phyloP scores from a whole-genome alignment of 2,113 vertebrate species.

The Phalacrocorax brasilianus region DNA sequence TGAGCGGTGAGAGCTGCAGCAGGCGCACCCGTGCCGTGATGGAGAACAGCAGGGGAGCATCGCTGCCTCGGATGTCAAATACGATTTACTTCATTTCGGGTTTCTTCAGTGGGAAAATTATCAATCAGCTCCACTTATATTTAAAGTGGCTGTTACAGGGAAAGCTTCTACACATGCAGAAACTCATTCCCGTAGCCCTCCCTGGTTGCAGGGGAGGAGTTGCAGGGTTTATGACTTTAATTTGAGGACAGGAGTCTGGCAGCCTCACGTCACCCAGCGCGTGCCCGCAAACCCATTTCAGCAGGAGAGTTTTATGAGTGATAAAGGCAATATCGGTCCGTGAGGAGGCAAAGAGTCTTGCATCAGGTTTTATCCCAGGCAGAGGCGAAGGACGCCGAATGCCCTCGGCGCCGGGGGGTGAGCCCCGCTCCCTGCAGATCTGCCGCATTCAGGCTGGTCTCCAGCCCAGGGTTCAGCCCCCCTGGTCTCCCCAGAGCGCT shows the following conservation, averaged over 20 bases:
- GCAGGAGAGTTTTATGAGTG: accelerated
- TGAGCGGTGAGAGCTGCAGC: accelerated
- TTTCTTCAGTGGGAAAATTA: not conserved
- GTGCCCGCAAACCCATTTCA: accelerated
- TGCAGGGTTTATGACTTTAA: not conserved
- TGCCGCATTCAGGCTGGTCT: accelerated
- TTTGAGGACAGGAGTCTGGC: not conserved
- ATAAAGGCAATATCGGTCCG: accelerated
- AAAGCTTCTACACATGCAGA: not conserved
- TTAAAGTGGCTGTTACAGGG: not conserved
- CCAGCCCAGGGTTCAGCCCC: not conserved
- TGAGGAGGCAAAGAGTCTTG: accelerated
- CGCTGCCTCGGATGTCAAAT: not conserved
- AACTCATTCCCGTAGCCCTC: not conserved
- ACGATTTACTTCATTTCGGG: not conserved
- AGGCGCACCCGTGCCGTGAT: not conserved
- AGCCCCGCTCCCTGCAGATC: accelerated
- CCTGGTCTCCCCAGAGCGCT: not conserved
- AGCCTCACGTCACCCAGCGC: accelerated
- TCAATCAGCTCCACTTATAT: not conserved
- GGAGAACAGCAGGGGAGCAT: not conserved
- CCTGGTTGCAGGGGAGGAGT: not conserved
- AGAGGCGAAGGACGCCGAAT: not conserved
- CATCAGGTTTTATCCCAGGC: accelerated
- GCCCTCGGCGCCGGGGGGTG: not conserved